A percentile compares a stretch with the other conserved stretches of the same genome.
These are phyloP conservation scores for Drosophila lowei DNA, from an alignment of 1,140 invertebrate species.

Conservation along the genomic window DNA sequence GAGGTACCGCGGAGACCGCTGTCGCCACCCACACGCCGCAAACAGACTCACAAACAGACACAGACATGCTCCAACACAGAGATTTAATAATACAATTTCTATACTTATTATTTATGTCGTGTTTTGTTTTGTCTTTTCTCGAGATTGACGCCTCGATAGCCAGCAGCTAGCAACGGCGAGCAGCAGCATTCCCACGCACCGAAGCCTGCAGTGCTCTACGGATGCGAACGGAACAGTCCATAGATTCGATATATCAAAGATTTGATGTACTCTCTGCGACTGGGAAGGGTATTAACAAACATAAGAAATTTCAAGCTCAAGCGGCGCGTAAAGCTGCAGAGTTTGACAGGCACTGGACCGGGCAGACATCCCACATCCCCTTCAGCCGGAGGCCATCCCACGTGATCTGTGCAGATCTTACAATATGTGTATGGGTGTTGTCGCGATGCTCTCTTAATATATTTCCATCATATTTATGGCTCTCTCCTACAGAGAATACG, in stretches of 20 bases:
- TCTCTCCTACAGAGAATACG: background rate
- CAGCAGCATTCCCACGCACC: conserved; percentile 28
- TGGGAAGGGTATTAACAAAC: conserved; percentile 3
- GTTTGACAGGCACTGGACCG: conserved; percentile 23
- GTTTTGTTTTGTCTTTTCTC: conserved; percentile 46
- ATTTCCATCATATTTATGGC: conserved; percentile 7
- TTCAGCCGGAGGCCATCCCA: conserved; percentile 22
- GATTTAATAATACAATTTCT: conserved; percentile 61
- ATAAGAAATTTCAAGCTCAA: conserved; percentile 41
- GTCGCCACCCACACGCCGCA: conserved; percentile 56
- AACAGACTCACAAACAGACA: background rate
- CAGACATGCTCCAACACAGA: conserved; percentile 5
- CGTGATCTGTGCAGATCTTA: conserved; percentile 16
- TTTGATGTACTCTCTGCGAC: conserved; percentile 15
- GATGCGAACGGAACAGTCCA: no score
- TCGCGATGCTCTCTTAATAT: no score
- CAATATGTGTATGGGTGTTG: background rate
- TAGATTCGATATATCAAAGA: no score
- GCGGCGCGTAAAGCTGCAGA: conserved; percentile 29
- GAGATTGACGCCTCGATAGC: conserved; percentile 68
- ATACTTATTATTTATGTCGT: conserved; percentile 67
- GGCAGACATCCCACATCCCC: conserved; percentile 16
- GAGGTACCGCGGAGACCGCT: conserved; percentile 34
- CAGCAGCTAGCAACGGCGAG: conserved; percentile 13
- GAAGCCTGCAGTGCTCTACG: conserved; percentile 41